Evolutionary conservation across 1,140 invertebrate species (phyloP), one percentile per base, ranked within the genome.

Genomic region (Drosophila nebulosa): DNA sequence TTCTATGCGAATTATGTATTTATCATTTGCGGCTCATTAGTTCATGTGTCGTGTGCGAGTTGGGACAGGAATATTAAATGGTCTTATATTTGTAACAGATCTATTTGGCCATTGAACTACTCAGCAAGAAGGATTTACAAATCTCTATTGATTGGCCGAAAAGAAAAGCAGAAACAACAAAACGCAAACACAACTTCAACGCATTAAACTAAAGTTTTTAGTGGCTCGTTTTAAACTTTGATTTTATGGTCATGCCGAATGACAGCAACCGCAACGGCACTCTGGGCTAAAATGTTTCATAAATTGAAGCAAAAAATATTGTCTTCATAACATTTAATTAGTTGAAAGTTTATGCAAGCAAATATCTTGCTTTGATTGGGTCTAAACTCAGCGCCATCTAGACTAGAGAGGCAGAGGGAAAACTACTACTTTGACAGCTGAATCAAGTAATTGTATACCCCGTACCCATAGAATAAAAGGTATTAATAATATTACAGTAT

Each of bases 1-100:
- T 50, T 67, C 69, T 72, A 69, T 32, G 59, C 79, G 72, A 72
- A 84, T 63, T 78, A 72, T 70, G 80, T 76, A 84, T 84, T 84
- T 84, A 84, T 84, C 80, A 84, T 84, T 84, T 86, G 81, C 77
- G 80, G 69, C 78, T 84, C 80, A 84, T 86, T 84, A 84, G 81
- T 53, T 76, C 59, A 14, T 53, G 63, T 67, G 63, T 52, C 32
- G 68, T 61, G 32, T 53, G 55, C 59, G 39, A 58, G 57, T 30
- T 30, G 16, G 59, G 63, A 61, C 52, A 46, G 39, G 39, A 46
- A 58, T 64, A 46, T 58, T 57, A 77, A 77, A 51, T 56, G 53
- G 51, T 61, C 73, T 79, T 79, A 83, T 66, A 84, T 67, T 84
- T 83, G 72, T 84, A 65, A 70, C 16, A 46, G 39, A 46, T 46